Base-by-base conservation (phyloP, 2,113 vertebrate species). In the Cavia porcellus region DNA sequence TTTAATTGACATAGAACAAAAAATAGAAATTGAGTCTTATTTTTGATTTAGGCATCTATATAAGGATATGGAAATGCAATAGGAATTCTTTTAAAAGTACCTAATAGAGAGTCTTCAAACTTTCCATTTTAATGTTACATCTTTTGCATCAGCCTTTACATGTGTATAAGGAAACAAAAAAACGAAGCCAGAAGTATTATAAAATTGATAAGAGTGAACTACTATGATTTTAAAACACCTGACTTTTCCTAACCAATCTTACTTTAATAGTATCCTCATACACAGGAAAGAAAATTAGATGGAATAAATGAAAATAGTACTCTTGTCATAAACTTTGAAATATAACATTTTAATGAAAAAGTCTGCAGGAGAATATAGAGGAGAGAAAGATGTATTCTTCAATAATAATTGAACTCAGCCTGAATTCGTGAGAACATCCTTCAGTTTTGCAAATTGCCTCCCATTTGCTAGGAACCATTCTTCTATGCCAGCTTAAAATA, bases 361-460 rank as follows among this genome's bases (percentile, higher is more conserved):
- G 82, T 28, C 72, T 42, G 93, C 74, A 91, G 82, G 57, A 98
- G 89, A 50, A 95, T 94, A 82, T 95, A 10, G 19, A 28, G 68
- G n/a, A 96, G 3, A 47, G 64, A 95, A 98, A 90, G 62, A 80
- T 42, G 61, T 70, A 77, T 96, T 97, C 38, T 97, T 97, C 90
- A 86, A 86, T 89, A 97, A 96, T 83, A 96, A 47, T 82, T 70
- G 52, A 89, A 81, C 75, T 97, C 89, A 90, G 59, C 74, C 83
- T 97, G 30, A 96, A 96, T 97, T 50, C 90, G 81, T 92, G 95
- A 97, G 98, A 91, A 90, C 90, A 96, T 68, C 86, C 84, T 93
- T 97, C 47, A 98, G 94, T 96, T 95, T 82, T 88, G 81, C 84
- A 97, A 97, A 98, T 50, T 96, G 68, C 61, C 92, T 97, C 88